These are phyloP conservation scores for Apamea sordens DNA, from an alignment of 2,888 invertebrate species.

Conservation along the genomic window DNA sequence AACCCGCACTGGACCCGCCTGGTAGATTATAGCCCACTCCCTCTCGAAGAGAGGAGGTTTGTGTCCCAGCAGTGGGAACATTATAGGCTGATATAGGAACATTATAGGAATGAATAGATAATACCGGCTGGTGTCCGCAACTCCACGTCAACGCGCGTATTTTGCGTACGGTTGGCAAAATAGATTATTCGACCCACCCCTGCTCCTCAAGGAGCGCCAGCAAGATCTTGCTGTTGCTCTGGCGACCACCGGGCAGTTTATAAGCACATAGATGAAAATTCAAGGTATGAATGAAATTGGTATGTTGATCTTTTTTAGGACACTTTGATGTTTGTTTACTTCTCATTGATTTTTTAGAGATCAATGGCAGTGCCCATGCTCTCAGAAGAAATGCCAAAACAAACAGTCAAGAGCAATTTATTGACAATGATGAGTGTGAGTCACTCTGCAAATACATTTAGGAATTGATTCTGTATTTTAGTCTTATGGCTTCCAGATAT, in stretches of 20 bases:
- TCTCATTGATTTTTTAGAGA: constrained; percentile 26
- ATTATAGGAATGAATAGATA: too few relatives aligned
- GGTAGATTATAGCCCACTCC: too few relatives aligned
- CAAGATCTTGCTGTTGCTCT: neutral
- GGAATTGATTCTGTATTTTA: constrained; percentile 2
- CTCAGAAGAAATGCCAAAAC: constrained; percentile 38
- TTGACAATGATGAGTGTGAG: constrained; percentile 21
- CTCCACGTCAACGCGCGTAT: neutral
- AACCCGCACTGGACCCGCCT: too few relatives aligned
- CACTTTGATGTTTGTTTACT: constrained; percentile 24
- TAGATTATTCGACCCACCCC: neutral
- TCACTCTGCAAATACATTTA: constrained; percentile 19
- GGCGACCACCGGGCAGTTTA: neutral
- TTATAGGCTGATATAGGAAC: too few relatives aligned
- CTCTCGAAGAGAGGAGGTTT: too few relatives aligned
- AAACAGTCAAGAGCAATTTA: constrained; percentile 35
- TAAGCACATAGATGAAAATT: neutral
- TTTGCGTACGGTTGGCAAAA: neutral
- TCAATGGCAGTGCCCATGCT: neutral
- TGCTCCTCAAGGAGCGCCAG: neutral
- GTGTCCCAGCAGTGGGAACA: too few relatives aligned
- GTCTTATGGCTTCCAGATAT: neutral
- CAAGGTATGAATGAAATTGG: neutral
- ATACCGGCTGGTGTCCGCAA: neutral
- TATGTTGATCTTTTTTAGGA: neutral